Percentiles rank a stretch among this genome's conserved stretches.
These are phyloP conservation scores for Synergus laeviventris DNA, from an alignment of 2,888 invertebrate genomes.

Conservation along the genomic window DNA sequence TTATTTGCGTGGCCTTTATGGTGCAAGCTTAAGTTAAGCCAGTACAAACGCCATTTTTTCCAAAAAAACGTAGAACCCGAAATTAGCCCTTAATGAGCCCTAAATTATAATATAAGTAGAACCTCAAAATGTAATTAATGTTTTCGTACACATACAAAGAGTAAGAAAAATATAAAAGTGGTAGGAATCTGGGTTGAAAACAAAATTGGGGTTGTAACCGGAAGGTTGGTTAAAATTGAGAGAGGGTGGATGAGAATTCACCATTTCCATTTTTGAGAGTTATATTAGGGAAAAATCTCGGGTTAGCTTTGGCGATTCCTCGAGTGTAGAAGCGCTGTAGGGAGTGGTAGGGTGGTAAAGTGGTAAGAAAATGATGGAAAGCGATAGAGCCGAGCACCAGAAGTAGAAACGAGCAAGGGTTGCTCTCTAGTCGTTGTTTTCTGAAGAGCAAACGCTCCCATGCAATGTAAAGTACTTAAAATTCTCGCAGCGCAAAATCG, in stretches of 20 bases:
- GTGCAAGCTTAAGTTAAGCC: too few relatives aligned
- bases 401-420: slow-evolving; percentile 1
- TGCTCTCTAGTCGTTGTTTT: neutral
- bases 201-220: neutral
- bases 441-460: neutral
- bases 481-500: neutral
- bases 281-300: slow-evolving; percentile 9
- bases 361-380: slow-evolving; percentile 10
- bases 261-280: neutral
- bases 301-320: slow-evolving; percentile 5
- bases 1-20: too few relatives aligned
- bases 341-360: neutral
- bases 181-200: neutral
- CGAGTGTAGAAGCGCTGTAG: neutral
- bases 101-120: too few relatives aligned
- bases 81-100: too few relatives aligned
- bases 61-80: too few relatives aligned
- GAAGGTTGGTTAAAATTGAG: slow-evolving; percentile 7
- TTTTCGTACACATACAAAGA: too few relatives aligned
- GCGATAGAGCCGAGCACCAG: neutral
- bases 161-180: too few relatives aligned
- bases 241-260: neutral
- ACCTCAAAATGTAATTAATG: too few relatives aligned
- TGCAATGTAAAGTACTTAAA: neutral
- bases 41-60: too few relatives aligned